Evolutionary conservation across 2,113 vertebrate genomes (phyloP).

Genomic region (Pavo muticus): DNA sequence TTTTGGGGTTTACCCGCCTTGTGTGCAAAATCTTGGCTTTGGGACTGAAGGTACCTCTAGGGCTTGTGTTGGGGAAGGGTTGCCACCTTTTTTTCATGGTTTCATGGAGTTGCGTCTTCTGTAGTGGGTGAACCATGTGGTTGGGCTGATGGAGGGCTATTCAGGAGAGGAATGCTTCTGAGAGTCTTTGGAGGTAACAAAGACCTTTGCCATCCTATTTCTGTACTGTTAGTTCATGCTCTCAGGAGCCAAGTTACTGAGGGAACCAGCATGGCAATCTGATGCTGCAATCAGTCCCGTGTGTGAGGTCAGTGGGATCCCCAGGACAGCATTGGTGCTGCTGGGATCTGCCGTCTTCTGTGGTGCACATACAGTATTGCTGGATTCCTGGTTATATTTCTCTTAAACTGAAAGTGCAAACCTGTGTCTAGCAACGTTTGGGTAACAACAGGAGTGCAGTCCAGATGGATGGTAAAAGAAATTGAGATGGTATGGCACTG

Average conservation of each 20-base stretch:
- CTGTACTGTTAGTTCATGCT: background rate
- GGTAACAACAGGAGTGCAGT: background rate
- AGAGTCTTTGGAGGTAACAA: background rate
- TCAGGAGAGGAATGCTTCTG: background rate
- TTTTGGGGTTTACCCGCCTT: background rate
- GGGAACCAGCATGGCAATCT: background rate
- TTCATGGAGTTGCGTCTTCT: background rate
- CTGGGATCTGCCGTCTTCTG: background rate
- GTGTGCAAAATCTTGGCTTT: background rate
- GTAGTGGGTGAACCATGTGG: background rate
- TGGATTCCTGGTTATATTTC: background rate
- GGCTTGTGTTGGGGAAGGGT: background rate
- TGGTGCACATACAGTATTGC: background rate
- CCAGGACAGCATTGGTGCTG: background rate
- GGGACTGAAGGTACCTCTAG: background rate
- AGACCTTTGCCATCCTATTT: background rate
- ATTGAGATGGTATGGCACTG: background rate
- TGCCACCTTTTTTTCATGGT: background rate
- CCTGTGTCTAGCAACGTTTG: background rate
- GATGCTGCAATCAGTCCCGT: background rate
- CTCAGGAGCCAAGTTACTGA: fast-evolving
- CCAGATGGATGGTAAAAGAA: background rate
- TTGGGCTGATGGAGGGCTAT: background rate
- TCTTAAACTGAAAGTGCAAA: background rate
- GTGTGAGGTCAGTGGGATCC: background rate